These are phyloP conservation scores for Chascanopsetta lugubris DNA, from an alignment of 2,113 vertebrate genomes.

Conservation along the genomic window DNA sequence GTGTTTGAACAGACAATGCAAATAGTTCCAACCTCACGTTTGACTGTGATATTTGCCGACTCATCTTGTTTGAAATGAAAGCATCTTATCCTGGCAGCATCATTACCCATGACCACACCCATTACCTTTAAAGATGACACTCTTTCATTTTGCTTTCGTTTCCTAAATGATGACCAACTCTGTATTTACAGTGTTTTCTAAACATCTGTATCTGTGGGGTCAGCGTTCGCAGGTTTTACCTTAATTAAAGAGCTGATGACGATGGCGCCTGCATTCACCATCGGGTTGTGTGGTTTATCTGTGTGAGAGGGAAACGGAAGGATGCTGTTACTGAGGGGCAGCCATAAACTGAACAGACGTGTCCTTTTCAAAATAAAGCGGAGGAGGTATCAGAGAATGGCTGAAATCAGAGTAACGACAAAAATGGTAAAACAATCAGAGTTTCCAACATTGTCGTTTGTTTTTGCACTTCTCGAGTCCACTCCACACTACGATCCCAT, in stretches of 20 bases:
- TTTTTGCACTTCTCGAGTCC: too few relatives aligned
- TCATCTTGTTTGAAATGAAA: too few relatives aligned
- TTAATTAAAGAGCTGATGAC: conserved; percentile 91
- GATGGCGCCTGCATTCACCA: conserved; percentile 93
- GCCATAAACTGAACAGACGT: background rate
- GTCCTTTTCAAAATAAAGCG: too few relatives aligned
- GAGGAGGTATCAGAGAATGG: too few relatives aligned
- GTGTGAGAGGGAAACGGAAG: conserved; percentile 55
- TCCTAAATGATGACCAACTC: conserved; percentile 7
- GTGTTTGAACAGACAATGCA: too few relatives aligned
- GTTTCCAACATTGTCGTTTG: conserved; percentile 8
- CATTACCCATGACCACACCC: background rate
- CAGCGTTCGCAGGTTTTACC: conserved; percentile 81
- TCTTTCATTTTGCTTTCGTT: conserved; percentile 2
- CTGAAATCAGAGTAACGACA: background rate
- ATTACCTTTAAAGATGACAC: background rate
- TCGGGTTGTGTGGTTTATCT: conserved; percentile 92
- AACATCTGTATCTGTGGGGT: too few relatives aligned
- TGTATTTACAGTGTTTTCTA: too few relatives aligned
- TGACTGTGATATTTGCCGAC: too few relatives aligned
- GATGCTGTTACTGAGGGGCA: conserved; percentile 14
- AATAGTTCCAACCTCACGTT: too few relatives aligned
- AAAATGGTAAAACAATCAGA: too few relatives aligned
- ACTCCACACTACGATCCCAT: too few relatives aligned
- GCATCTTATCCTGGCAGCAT: too few relatives aligned